Evolutionary conservation across 2,888 invertebrate species (phyloP).

Genomic region (Notodonta ziczac): DNA sequence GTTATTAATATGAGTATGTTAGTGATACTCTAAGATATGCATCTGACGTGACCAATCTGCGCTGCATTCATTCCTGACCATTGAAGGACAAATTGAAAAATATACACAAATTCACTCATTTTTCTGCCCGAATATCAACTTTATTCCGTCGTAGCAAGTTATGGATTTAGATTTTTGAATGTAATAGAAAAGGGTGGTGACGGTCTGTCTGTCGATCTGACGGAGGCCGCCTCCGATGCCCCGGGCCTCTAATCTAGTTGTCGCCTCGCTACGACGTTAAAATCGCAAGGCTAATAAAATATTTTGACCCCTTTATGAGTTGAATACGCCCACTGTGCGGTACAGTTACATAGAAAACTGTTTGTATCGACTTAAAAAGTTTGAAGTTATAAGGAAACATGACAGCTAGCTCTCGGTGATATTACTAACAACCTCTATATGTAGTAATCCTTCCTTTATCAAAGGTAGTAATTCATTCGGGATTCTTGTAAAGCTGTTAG

Average conservation of each 20-base stretch:
- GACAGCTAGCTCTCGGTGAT: not conserved
- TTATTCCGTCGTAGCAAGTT: slow-evolving; percentile 10
- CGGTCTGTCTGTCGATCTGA: slow-evolving; percentile 58
- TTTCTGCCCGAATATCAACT: slow-evolving; percentile 24
- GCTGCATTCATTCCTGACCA: slow-evolving; percentile 54
- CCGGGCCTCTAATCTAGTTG: slow-evolving; percentile 77
- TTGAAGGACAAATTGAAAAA: slow-evolving; percentile 50
- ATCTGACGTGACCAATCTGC: slow-evolving; percentile 52
- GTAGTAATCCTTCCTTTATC: too few species aligned
- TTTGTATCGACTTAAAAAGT: not conserved
- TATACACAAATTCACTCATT: slow-evolving; percentile 22
- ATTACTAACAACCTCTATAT: too few species aligned
- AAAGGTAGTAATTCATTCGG: too few species aligned
- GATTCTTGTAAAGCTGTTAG: too few species aligned
- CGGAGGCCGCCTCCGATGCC: slow-evolving; percentile 56
- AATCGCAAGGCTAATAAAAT: slow-evolving; percentile 84
- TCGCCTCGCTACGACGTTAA: slow-evolving; percentile 78
- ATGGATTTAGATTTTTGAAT: slow-evolving; percentile 10
- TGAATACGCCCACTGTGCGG: slow-evolving; percentile 77
- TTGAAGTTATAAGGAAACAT: not conserved
- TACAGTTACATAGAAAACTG: slow-evolving; percentile 53
- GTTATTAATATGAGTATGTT: too few species aligned
- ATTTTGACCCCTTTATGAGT: slow-evolving; percentile 83
- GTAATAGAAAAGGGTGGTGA: slow-evolving; percentile 35
- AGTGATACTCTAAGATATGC: slow-evolving; percentile 20